Base-by-base conservation (phyloP, 2,888 invertebrate genomes). In the Noctuana brunneofusca region DNA sequence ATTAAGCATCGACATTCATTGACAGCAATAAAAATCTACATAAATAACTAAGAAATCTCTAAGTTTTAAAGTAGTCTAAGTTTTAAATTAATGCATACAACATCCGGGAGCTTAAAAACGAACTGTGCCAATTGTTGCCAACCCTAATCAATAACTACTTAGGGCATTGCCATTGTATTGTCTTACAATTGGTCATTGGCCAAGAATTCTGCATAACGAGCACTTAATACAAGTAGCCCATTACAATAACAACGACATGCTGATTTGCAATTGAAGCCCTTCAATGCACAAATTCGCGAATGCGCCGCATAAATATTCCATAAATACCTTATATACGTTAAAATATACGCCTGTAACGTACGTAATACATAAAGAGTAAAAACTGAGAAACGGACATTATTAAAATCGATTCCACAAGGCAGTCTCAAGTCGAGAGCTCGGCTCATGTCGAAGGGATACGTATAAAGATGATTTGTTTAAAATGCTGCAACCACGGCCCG, bases 401-500 rank as follows among this genome's bases (percentile, higher is more conserved):
- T 86, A 79, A 83, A 83, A 83, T 84, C 74, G 77, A 84, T 81
- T 79, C 80, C 73, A 73, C 68, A 68, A 70, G 63, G 55, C 60
- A 60, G 54, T 18, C 59, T 16, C 11, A 53, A 55, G 74, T 71
- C 71, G 69, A 72, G 73, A 75, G 68, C 35, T 18, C 73, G 75
- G 18, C 74, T 78, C 75, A 69, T 75, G 78, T 76, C 71, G 67
- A 67, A 62, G 73, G 73, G 78, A 74, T 76, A 78, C 78, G 73
- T 82, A 81, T 81, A 86, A 87, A 90, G 89, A 91, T 90, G 90
- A 91, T 90, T 90, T 90, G 89, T 89, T 88, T 89, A 87, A 89
- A 89, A 89, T 84, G 75, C 86, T 78, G 84, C 84, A 83, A 80
- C 83, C 80, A 80, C 80, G 78, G 76, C 72, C 76, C 70, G 74